Evolutionary conservation across 2,888 invertebrate genomes (phyloP), one percentile per base, ranked within the genome.

Genomic region (Meganola albula): DNA sequence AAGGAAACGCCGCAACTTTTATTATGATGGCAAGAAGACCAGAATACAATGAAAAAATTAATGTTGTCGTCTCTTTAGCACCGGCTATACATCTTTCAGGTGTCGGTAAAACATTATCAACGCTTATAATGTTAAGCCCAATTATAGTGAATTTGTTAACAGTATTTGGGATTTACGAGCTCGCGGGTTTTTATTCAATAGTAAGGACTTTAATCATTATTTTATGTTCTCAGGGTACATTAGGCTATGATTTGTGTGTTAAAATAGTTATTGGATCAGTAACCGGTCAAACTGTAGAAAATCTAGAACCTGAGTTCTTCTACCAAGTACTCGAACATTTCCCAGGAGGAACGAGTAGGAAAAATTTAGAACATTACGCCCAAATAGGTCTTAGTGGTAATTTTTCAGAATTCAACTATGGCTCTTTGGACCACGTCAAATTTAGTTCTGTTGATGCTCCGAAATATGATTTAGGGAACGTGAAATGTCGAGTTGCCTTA

Each of bases 41-140:
- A 7, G 34, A 32, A 30, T 48, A 44, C 21, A 44, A 44, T 26
- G 8, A 18, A 0, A 44, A 48, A 20, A 33, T 46, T 2, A 34
- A 31, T 4, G 3, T 32, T 8, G 35, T 44, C 6, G n/a, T 23
- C 1, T 49, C 31, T 7, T 10, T 46, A 10, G 31, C 46, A 1
- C 44, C 46, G 1, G 18, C 22, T 6, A 20, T 10, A 10, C 36
- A 36, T 30, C 10, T 40, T 10, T 23, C 44, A 6, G 12, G 43
- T n/a, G 11, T 14, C 24, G 44, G 40, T 2, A 2, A 18, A 10
- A 10, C 4, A 4, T 0, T 43, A 6, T 11, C 9, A 16, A 4
- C 29, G 12, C 2, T 2, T 12, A 27, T 38, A 4, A 14, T 12
- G 2, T 2, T 29, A 2, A 20, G 12, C 4, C 44, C 37, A 21